phyloP scores from a whole-genome alignment of 37 sponge, comb jelly and placozoan genomes.

The Agelas oroides region DNA sequence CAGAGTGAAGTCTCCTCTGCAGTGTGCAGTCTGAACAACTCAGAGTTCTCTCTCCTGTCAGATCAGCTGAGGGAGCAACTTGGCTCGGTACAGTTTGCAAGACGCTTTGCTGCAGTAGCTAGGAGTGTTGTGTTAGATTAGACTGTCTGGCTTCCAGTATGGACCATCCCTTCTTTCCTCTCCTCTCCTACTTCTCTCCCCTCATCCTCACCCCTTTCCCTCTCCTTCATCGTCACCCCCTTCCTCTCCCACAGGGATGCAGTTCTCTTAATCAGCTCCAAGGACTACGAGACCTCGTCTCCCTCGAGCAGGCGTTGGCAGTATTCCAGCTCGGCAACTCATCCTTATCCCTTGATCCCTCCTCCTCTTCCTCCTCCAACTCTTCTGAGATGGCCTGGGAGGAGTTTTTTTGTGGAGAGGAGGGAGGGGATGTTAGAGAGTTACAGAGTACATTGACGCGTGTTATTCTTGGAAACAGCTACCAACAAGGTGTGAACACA shows the following conservation, averaged over 20 bases:
- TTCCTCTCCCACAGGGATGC: neutral
- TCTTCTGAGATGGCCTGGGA: neutral
- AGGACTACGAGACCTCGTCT: neutral
- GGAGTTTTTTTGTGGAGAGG: conserved; percentile 29
- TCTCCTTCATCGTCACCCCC: neutral
- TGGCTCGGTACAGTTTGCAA: neutral
- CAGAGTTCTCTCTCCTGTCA: conserved; percentile 9
- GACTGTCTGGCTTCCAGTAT: too few relatives aligned
- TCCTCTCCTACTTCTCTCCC: too few relatives aligned
- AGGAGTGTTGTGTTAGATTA: too few relatives aligned
- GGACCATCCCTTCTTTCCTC: too few relatives aligned
- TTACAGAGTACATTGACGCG: neutral
- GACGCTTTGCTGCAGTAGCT: too few relatives aligned
- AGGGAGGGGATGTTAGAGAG: neutral
- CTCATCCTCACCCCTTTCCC: too few relatives aligned
- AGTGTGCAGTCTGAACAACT: conserved; percentile 22
- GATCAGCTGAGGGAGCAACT: conserved; percentile 18
- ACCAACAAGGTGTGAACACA: conserved; percentile 1
- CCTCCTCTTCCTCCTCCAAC: neutral
- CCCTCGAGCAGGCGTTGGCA: neutral
- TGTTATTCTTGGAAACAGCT: neutral
- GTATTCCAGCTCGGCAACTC: neutral
- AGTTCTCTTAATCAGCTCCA: neutral
- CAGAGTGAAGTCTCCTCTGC: neutral
- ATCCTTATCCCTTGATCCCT: too few relatives aligned